Evolutionary conservation across 1,140 invertebrate genomes (phyloP).

Genomic region (Panagrolaimus sp.): DNA sequence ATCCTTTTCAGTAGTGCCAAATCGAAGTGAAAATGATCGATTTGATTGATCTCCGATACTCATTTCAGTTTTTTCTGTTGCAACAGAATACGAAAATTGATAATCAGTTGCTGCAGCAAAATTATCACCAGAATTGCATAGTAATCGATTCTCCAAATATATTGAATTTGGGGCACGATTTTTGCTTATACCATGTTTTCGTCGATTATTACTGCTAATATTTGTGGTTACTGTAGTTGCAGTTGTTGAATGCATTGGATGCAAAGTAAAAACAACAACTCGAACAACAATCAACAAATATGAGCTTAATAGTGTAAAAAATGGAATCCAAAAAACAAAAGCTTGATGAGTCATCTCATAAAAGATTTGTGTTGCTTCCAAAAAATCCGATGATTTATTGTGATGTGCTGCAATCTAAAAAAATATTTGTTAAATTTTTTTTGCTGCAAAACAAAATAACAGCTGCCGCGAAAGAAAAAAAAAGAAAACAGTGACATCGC

Average conservation of each 20-base stretch:
- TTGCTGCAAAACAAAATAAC: background rate
- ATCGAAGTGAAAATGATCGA: background rate
- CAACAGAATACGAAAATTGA: background rate
- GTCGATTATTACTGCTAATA: background rate
- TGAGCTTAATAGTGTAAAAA: conserved; percentile 36
- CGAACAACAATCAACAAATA: conserved; percentile 43
- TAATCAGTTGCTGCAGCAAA: background rate
- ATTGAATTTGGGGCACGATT: background rate
- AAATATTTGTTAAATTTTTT: background rate
- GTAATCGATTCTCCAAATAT: background rate
- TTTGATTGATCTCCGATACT: conserved; percentile 1
- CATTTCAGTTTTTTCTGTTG: background rate
- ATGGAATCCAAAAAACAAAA: conserved; percentile 48
- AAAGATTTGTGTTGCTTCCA: conserved; percentile 24
- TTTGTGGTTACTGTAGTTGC: background rate
- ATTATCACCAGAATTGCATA: background rate
- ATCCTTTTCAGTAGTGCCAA: background rate
- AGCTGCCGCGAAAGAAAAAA: too few species aligned
- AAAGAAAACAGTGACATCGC: too few species aligned
- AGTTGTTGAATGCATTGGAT: conserved; percentile 17
- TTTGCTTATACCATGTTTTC: background rate
- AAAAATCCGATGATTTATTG: background rate
- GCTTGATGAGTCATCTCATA: conserved; percentile 39
- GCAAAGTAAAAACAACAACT: conserved; percentile 37
- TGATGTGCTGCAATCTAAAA: conserved; percentile 9